A percentile compares a stretch with the other conserved stretches of the same genome.
These are phyloP conservation scores for Bradynema listronoti DNA, from an alignment of 1,140 invertebrate genomes.

Conservation along the genomic window DNA sequence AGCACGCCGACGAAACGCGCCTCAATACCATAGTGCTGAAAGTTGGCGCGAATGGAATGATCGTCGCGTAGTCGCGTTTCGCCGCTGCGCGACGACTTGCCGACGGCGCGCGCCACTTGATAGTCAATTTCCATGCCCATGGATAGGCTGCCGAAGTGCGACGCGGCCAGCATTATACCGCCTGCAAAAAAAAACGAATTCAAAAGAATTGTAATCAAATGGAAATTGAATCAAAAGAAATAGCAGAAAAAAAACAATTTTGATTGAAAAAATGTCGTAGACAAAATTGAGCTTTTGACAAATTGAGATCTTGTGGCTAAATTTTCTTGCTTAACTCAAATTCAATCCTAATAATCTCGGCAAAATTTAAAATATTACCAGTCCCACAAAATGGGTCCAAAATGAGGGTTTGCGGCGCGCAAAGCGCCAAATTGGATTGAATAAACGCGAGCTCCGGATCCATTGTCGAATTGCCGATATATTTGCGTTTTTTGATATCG, in stretches of 20 bases:
- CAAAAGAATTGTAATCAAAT: too few relatives aligned
- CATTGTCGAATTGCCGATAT: conserved; percentile 62
- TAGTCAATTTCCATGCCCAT: conserved; percentile 62
- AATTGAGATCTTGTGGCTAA: too few relatives aligned
- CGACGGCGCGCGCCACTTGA: conserved; percentile 58
- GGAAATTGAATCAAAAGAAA: too few relatives aligned
- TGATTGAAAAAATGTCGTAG: too few relatives aligned
- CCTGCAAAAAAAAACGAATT: too few relatives aligned
- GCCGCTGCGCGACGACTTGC: conserved; percentile 60
- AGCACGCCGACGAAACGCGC: conserved; percentile 59
- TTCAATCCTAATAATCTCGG: too few relatives aligned
- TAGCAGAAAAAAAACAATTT: too few relatives aligned
- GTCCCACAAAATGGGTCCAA: conserved; percentile 62
- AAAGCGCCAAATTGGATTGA: conserved; percentile 60
- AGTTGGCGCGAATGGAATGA: conserved; percentile 60
- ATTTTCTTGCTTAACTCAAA: too few relatives aligned
- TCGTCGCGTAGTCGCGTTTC: conserved; percentile 53
- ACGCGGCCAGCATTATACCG: conserved; percentile 61
- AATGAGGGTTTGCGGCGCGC: conserved; percentile 53
- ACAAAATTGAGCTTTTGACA: too few relatives aligned
- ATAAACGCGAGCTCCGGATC: conserved; percentile 61
- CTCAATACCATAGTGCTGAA: conserved; percentile 60
- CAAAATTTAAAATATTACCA: conserved; percentile 42
- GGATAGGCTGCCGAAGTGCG: conserved; percentile 60
- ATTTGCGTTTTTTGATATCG: conserved; percentile 56